Evolutionary conservation across 1,140 invertebrate species (phyloP).

Genomic region (Sipha flava): DNA sequence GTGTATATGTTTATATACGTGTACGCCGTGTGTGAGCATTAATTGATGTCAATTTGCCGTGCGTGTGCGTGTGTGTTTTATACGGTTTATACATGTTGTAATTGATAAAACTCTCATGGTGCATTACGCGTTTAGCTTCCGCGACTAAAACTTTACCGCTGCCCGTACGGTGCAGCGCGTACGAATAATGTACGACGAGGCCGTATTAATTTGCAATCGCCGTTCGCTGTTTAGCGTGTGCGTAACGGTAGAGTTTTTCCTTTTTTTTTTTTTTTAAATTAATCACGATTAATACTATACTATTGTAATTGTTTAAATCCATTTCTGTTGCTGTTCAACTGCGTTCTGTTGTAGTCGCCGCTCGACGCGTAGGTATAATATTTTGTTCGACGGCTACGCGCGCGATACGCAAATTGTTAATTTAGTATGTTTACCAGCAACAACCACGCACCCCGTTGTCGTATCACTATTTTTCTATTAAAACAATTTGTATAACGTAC

Average conservation of each 20-base stretch:
- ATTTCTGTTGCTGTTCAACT: background rate
- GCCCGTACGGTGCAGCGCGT: background rate
- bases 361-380: too few relatives aligned
- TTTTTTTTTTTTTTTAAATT: constrained; percentile 4
- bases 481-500: too few relatives aligned
- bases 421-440: too few relatives aligned
- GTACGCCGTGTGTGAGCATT: constrained; percentile 8
- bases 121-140: background rate
- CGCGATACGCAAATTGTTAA: too few relatives aligned
- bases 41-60: constrained; percentile 22
- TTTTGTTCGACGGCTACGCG: too few relatives aligned
- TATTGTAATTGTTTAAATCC: background rate
- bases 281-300: background rate
- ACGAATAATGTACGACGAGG: background rate
- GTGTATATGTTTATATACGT: background rate
- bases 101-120: too few relatives aligned
- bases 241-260: background rate
- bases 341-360: too few relatives aligned
- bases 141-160: background rate
- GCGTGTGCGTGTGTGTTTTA: background rate
- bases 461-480: too few relatives aligned
- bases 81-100: too few relatives aligned
- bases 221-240: background rate
- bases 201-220: background rate
- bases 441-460: too few relatives aligned